Evolutionary conservation across 2,113 vertebrate genomes (phyloP), one percentile per base, ranked within the genome.

Genomic region (Petroica traversi): DNA sequence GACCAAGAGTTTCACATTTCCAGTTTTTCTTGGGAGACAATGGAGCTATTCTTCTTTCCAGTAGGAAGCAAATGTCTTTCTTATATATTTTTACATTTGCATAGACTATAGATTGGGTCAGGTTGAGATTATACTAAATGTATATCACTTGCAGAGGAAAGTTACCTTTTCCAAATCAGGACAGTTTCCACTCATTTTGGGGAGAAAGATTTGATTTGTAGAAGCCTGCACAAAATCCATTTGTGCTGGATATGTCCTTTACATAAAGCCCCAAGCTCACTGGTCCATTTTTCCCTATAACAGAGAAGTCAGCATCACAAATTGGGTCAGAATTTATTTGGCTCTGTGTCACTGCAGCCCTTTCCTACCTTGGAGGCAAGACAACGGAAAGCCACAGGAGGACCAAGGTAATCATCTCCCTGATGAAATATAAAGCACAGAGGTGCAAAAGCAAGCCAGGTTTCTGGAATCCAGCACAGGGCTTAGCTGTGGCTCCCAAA

Each of bases 81-180:
- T 54, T 72, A 74, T 22, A 20, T 52, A 84, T 91, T 88, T 89
- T 93, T 78, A 89, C 73, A 61, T 89, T 96, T 93, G 19, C 34
- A 31, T 88, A 67, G 38, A 54, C 29, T 88, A 23, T 31, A 64
- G 63, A 23, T 72, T 75, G 52, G 68, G 45, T 91, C 36, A 77
- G 48, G 28, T 48, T 36, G 72, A 84, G 52, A 81, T 68, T 45
- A 49, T 31, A 55, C 36, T 33, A 86, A 89, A 89, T 34, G 10
- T 64, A 22, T 68, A 57, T 73, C 63, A 59, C n/a, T 92, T 83
- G 40, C 14, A 59, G n/a, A 67, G 5, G 12, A 63, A 76, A 84
- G 69, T 63, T 93, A 81, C 43, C 11, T 92, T n/a, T 95, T 91
- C 84, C 52, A 91, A 93, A 58, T 49, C 57, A 78, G 40, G 41